These are phyloP conservation scores for Bufotes viridis DNA, from an alignment of 2,797 vertebrate species.

Conservation along the genomic window DNA sequence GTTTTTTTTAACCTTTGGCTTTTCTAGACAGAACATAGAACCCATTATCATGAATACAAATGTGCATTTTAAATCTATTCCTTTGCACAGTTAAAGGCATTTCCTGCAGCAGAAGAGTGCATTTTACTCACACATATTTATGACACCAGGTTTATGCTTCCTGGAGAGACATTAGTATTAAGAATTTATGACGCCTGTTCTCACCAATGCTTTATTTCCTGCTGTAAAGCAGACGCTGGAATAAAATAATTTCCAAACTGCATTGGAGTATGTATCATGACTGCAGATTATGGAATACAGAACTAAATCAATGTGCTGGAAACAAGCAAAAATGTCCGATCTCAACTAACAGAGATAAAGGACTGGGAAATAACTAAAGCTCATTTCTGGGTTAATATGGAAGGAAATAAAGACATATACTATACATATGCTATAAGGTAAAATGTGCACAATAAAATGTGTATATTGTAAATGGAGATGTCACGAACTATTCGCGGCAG, in stretches of 20 bases:
- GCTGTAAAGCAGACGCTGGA: conserved; percentile 1
- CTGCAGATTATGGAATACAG: conserved; percentile 21
- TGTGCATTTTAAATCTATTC: conserved; percentile 27
- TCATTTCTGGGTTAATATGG: no score
- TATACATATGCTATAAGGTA: background rate
- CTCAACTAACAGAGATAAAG: background rate
- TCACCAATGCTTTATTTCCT: conserved; percentile 32
- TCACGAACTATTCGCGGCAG: no score
- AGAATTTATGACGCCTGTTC: conserved; percentile 42
- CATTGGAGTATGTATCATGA: conserved; percentile 34
- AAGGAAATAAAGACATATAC: background rate
- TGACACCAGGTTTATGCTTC: conserved; percentile 40
- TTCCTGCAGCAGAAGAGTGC: conserved; percentile 38
- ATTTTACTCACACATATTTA: conserved; percentile 31
- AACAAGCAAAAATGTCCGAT: conserved; percentile 10
- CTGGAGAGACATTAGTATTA: conserved; percentile 47
- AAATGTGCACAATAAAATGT: background rate
- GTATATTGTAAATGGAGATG: no score
- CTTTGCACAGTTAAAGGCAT: conserved; percentile 12
- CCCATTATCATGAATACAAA: conserved; percentile 25
- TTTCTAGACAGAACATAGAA: conserved; percentile 15
- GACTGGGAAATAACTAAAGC: background rate
- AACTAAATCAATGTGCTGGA: conserved; percentile 24
- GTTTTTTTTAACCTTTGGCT: conserved; percentile 25
- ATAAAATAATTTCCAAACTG: conserved; percentile 31